These are phyloP conservation scores for Indicator maculatus DNA, from an alignment of 2,113 vertebrate genomes.

Conservation along the genomic window DNA sequence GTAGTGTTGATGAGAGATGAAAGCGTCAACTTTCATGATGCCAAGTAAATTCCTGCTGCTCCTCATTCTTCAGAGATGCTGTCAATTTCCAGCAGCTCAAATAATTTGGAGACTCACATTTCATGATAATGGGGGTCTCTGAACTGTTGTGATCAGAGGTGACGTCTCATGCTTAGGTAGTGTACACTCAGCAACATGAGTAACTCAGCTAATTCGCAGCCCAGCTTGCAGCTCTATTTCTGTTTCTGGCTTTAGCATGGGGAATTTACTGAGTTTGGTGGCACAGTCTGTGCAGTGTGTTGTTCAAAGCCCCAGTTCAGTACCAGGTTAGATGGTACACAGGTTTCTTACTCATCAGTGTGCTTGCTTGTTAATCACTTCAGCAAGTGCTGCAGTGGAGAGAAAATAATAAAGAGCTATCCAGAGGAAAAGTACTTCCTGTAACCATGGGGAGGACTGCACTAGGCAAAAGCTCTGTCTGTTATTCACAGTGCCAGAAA, in stretches of 20 bases:
- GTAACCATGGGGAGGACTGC: not conserved
- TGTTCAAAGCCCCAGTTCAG: not conserved
- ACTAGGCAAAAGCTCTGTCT: not conserved
- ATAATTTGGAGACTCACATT: not conserved
- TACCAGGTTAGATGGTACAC: not conserved
- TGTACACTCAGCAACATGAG: not conserved
- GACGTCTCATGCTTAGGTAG: not conserved
- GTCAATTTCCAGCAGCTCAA: not conserved
- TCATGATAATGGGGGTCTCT: not conserved
- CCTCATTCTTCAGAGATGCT: not conserved
- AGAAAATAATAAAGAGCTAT: not conserved
- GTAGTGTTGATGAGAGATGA: not conserved
- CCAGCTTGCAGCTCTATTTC: not conserved
- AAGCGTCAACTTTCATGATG: not conserved
- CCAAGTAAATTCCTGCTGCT: not conserved
- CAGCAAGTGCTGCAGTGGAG: not conserved
- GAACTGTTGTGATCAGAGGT: not conserved
- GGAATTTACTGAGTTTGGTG: not conserved
- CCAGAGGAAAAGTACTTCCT: not conserved
- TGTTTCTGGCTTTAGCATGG: not conserved
- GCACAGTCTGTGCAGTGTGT: not conserved
- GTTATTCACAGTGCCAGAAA: not conserved
- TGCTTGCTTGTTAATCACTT: fast-evolving
- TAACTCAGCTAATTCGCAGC: not conserved
- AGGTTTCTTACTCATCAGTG: not conserved